These are phyloP conservation scores for Epizoanthus illoricatus DNA, from an alignment of 92 coral and sea anemone species.

Conservation along the genomic window DNA sequence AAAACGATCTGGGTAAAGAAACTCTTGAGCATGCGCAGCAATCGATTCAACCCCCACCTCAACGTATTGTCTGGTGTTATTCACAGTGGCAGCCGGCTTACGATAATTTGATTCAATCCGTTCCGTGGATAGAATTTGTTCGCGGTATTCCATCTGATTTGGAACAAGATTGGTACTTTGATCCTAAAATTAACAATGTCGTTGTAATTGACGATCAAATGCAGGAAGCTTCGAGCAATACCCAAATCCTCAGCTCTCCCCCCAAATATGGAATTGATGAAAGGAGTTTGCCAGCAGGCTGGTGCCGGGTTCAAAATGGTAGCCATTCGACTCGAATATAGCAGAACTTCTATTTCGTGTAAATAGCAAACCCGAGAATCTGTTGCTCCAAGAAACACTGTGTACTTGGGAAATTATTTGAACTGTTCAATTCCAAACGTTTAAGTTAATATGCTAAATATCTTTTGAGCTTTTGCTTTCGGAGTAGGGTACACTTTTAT, in stretches of 20 bases:
- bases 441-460: not conserved
- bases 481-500: slow-evolving; percentile 15
- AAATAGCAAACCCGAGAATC: slow-evolving; percentile 7
- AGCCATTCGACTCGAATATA: not conserved
- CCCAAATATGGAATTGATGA: slow-evolving; percentile 15
- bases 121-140: too few species aligned
- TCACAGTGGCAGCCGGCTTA: too few species aligned
- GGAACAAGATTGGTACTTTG: too few species aligned
- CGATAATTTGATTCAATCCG: too few species aligned
- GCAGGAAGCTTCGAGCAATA: too few species aligned
- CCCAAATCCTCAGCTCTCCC: slow-evolving; percentile 9
- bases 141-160: too few species aligned
- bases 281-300: slow-evolving; percentile 8
- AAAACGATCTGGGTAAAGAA: too few species aligned
- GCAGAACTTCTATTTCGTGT: slow-evolving; percentile 19
- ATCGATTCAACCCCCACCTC: too few species aligned
- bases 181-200: too few species aligned
- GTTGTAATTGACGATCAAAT: too few species aligned
- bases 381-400: slow-evolving; percentile 17
- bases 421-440: slow-evolving; percentile 13
- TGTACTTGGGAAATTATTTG: slow-evolving; percentile 10
- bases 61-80: too few species aligned
- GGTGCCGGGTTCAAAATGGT: slow-evolving; percentile 15
- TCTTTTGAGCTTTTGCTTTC: not conserved
- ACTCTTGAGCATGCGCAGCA: too few species aligned